Conservation (phyloP, 1,140 invertebrate species). For the Drosophila bifasciata region DNA sequence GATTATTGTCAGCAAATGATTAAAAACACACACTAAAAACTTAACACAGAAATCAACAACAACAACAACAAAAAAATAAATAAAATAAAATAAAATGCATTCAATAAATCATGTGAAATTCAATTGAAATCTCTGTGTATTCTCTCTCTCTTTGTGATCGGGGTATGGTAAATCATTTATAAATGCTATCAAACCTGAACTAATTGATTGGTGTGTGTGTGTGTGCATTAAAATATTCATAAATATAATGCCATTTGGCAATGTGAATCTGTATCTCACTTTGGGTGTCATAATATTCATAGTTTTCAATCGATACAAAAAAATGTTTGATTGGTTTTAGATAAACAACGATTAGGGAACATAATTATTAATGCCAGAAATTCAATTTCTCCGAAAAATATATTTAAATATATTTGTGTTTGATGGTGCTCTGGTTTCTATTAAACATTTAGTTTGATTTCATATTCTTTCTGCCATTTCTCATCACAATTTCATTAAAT, state of each 20-base stretch:
- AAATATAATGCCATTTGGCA: background rate
- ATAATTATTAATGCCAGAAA: no score
- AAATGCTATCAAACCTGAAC: constrained; percentile 22
- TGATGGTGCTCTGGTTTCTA: no score
- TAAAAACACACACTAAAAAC: constrained; percentile 23
- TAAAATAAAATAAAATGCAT: constrained; percentile 50
- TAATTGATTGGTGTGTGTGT: constrained; percentile 35
- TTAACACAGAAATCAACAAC: constrained; percentile 30
- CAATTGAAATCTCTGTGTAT: constrained; percentile 35
- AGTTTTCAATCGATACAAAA: no score
- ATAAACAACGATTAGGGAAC: no score
- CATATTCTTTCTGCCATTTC: no score
- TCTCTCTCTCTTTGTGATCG: constrained; percentile 27
- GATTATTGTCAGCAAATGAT: constrained; percentile 65
- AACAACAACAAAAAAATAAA: constrained; percentile 35
- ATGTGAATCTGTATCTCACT: background rate
- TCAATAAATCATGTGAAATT: constrained; percentile 49
- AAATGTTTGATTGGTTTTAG: no score
- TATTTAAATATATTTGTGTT: no score
- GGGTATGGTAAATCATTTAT: constrained; percentile 39
- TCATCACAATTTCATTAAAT: no score
- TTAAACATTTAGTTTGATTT: no score
- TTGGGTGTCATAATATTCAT: background rate
- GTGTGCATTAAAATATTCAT: constrained; percentile 26
- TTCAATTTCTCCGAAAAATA: no score